These are phyloP conservation scores for Myotis daubentonii DNA, from an alignment of 2,797 vertebrate genomes.

Conservation along the genomic window DNA sequence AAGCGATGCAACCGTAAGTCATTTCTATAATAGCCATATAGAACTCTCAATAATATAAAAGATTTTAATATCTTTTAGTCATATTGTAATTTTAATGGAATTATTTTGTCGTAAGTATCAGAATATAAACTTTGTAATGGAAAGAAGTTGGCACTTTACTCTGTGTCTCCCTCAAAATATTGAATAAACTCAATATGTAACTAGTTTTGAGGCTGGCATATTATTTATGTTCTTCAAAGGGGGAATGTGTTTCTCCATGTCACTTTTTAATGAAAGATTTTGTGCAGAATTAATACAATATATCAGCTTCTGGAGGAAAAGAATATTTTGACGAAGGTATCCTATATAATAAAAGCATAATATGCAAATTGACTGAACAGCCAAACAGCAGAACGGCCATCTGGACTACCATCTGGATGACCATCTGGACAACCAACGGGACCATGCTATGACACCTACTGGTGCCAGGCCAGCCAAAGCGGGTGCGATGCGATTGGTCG, in stretches of 20 bases:
- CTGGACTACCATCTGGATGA: too few relatives aligned
- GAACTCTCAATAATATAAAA: background rate
- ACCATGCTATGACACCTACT: too few relatives aligned
- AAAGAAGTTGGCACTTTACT: conserved; percentile 42
- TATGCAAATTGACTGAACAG: too few relatives aligned
- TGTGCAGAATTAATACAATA: conserved; percentile 15
- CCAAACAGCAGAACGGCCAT: too few relatives aligned
- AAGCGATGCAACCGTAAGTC: conserved; percentile 97
- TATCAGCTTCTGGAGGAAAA: conserved; percentile 47
- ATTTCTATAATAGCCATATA: background rate
- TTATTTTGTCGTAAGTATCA: conserved; percentile 36
- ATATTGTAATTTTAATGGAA: background rate
- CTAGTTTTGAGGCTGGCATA: background rate
- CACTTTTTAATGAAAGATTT: background rate
- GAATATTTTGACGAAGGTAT: conserved; percentile 21
- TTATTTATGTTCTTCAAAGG: background rate
- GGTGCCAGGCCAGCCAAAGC: too few relatives aligned
- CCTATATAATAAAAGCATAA: too few relatives aligned
- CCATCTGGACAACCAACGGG: too few relatives aligned
- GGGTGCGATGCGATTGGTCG: too few relatives aligned
- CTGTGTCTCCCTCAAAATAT: background rate
- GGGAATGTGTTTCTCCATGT: conserved; percentile 41
- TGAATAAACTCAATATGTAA: background rate
- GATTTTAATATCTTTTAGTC: background rate
- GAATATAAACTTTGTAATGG: conserved; percentile 1